These are phyloP conservation scores for Hydrozoanthus gracilis DNA, from an alignment of 92 coral and sea anemone species.

Conservation along the genomic window DNA sequence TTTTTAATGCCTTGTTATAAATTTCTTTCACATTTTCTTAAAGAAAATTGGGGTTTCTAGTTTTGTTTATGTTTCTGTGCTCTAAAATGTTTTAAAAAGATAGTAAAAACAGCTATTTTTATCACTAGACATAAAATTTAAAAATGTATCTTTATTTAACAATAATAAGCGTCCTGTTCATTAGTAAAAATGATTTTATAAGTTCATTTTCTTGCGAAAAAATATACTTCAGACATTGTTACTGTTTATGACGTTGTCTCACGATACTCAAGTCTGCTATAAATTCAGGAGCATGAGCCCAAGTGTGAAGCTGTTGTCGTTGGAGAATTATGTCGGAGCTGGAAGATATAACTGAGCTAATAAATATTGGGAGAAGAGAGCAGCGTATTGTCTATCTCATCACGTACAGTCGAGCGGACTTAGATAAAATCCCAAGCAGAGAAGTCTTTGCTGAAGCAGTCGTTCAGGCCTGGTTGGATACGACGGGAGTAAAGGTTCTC, in stretches of 20 bases:
- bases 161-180: conserved; percentile 3
- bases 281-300: not conserved
- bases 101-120: too few relatives aligned
- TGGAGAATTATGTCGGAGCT: conserved; percentile 15
- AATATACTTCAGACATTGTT: conserved; percentile 8
- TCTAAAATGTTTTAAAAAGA: too few relatives aligned
- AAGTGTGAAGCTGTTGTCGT: conserved; percentile 3
- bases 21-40: too few relatives aligned
- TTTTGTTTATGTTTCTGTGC: too few relatives aligned
- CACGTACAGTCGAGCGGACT: conserved; percentile 25
- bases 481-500: conserved; percentile 13
- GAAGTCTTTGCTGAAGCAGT: not conserved
- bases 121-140: conserved; percentile 1
- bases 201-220: conserved; percentile 11
- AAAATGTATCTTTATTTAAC: conserved; percentile 12
- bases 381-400: conserved; percentile 30
- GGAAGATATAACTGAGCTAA: conserved; percentile 7
- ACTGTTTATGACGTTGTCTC: conserved; percentile 11
- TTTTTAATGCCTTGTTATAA: too few relatives aligned
- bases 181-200: conserved; percentile 21
- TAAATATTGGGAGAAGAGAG: conserved; percentile 13
- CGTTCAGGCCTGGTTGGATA: conserved; percentile 28
- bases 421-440: conserved; percentile 6
- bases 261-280: conserved; percentile 15
- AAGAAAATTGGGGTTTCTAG: too few relatives aligned